A percentile compares a stretch with the other conserved stretches of the same genome.
Evolutionary conservation across 2,797 vertebrate species (phyloP).

Genomic region (Poecilia wingei): DNA sequence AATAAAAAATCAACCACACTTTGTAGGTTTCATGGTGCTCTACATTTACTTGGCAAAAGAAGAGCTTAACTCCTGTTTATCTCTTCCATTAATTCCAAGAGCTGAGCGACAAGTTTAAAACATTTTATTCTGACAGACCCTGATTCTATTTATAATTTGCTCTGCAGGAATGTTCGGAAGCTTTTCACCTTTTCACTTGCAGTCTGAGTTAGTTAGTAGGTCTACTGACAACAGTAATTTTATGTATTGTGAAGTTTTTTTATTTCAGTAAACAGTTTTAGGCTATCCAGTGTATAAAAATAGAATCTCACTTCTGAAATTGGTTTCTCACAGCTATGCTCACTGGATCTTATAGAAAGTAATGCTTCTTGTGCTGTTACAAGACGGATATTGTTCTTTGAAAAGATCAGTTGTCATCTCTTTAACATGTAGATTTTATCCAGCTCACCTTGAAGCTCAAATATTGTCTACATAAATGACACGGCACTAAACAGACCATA

Average conservation of each 20-base stretch:
- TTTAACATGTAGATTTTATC: not conserved
- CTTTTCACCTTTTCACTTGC: not conserved
- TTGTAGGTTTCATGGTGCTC: not conserved
- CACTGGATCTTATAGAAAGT: not conserved
- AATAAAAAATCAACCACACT: not conserved
- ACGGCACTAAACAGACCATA: slow-evolving; percentile 6
- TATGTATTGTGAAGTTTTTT: not conserved
- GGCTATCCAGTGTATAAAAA: not conserved
- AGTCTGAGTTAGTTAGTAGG: not conserved
- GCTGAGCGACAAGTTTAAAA: not conserved
- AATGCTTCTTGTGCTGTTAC: not conserved
- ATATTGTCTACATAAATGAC: slow-evolving; percentile 2
- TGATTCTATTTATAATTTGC: not conserved
- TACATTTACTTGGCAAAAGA: not conserved
- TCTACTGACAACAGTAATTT: not conserved
- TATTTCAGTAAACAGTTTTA: not conserved
- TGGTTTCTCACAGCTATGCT: not conserved
- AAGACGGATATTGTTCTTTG: not conserved
- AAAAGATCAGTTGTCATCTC: not conserved
- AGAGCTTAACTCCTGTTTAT: not conserved
- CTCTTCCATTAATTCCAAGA: not conserved
- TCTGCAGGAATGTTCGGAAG: not conserved
- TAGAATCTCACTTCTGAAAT: not conserved
- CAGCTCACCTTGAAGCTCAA: not conserved
- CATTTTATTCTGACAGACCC: not conserved